A percentile compares a stretch with the other conserved stretches of the same genome.
These are phyloP conservation scores for Tenthredo mesomela DNA, from an alignment of 2,888 invertebrate genomes.

Conservation along the genomic window DNA sequence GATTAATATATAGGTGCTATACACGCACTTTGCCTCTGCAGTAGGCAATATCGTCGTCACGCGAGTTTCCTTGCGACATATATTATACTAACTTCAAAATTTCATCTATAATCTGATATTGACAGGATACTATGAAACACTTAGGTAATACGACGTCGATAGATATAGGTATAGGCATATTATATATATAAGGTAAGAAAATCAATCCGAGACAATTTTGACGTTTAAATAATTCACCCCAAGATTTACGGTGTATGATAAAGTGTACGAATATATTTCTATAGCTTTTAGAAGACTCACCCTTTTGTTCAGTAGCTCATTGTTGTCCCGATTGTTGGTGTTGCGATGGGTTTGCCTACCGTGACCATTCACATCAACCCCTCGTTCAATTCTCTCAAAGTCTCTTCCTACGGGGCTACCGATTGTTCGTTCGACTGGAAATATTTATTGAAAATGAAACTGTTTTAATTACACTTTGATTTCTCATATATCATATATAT, in stretches of 20 bases:
- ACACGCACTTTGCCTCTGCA: neutral
- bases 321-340: conserved; percentile 60
- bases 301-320: conserved; percentile 71
- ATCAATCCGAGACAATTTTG: conserved; percentile 45
- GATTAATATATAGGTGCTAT: neutral
- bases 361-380: conserved; percentile 56
- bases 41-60: neutral
- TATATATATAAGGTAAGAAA: neutral
- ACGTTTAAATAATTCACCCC: neutral
- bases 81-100: neutral
- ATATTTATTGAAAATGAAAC: conserved; percentile 28
- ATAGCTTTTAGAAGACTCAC: conserved; percentile 64
- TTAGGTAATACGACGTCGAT: neutral
- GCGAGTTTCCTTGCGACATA: neutral
- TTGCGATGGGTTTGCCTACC: conserved; percentile 35
- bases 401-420: conserved; percentile 68
- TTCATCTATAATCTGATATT: neutral
- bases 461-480: neutral
- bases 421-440: conserved; percentile 66
- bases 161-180: neutral
- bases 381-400: conserved; percentile 65
- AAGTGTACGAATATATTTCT: neutral
- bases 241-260: neutral
- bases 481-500: too few species aligned
- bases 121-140: neutral